Percentiles rank a stretch among this genome's conserved stretches.
These are phyloP conservation scores for Ictidomys tridecemlineatus DNA, from an alignment of 2,113 vertebrate species.

Conservation along the genomic window DNA sequence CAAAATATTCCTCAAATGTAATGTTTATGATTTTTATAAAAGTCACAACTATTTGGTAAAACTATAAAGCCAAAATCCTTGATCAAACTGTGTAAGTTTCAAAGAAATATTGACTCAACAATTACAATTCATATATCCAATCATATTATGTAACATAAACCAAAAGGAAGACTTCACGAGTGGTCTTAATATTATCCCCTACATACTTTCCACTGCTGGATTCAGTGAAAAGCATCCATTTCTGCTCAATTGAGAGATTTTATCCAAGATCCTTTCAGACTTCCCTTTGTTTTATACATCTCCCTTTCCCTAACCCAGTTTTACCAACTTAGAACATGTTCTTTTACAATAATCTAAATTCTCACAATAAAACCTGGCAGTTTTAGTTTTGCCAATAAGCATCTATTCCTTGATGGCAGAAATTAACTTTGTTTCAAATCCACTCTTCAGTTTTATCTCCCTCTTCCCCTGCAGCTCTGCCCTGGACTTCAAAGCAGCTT, in stretches of 20 bases:
- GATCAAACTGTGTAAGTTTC: neutral
- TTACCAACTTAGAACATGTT: slow-evolving; percentile 23
- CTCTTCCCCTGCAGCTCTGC: slow-evolving; percentile 4
- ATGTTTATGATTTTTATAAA: neutral
- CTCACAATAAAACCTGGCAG: slow-evolving; percentile 53
- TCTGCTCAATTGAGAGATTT: neutral
- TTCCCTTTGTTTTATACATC: neutral
- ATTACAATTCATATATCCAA: neutral
- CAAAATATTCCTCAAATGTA: neutral
- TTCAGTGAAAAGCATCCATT: slow-evolving; percentile 3
- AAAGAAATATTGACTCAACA: neutral
- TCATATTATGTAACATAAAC: neutral
- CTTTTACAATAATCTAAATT: slow-evolving; percentile 36
- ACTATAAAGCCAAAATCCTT: neutral
- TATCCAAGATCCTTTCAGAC: neutral
- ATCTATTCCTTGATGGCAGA: slow-evolving; percentile 39
- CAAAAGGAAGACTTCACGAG: neutral
- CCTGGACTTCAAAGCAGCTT: slow-evolving; percentile 64
- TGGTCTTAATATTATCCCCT: neutral
- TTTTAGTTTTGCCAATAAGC: slow-evolving; percentile 61
- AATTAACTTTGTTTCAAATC: slow-evolving; percentile 27
- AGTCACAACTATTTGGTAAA: slow-evolving; percentile 13
- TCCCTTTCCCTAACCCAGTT: neutral
- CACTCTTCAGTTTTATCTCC: slow-evolving; percentile 56
- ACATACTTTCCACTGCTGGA: neutral